Base-by-base conservation (phyloP, 2,113 vertebrate genomes). In the Pelodiscus sinensis region DNA sequence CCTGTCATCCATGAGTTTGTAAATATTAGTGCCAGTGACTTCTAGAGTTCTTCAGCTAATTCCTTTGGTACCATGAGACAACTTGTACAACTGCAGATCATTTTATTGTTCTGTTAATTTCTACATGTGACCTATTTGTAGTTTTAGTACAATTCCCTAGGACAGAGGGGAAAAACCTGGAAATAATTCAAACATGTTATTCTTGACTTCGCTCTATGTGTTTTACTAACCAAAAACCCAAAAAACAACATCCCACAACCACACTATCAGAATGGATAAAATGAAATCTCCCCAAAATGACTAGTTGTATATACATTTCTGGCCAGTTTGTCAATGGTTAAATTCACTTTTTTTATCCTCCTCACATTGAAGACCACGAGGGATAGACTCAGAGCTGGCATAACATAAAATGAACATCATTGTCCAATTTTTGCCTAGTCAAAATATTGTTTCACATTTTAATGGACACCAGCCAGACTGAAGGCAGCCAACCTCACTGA, bases 401-500 rank as follows among this genome's bases (percentile, higher is more conserved):
- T 50, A 93, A 90, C 56, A 89, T 92, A 88, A 96, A 92, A 95
- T 90, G 86, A 82, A 91, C 82, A 93, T 93, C 90, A 88, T 96
- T 88, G 91, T 88, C 88, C 87, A 92, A 27, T 93, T 94, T 95
- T 95, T 96, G 82, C 82, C 87, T 83, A 85, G 86, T 92, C 91
- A 84, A 95, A 91, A 95, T 96, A 95, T 95, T 92, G 82, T 90
- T 94, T 90, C 93, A 95, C 93, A 90, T 94, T 88, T 95, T 95
- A 95, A 95, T 96, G 96, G 92, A 94, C 86, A 96, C 85, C 84
- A 95, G 95, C 95, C 96, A 97, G 92, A 82, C 86, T 95, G 88
- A 80, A 93, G 78, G 92, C 94, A 94, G 93, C n/a, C 86, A 91
- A 91, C 92, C 93, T 95, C 95, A 90, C 50, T 97, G 94, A 95